Conservation (phyloP, 2,797 vertebrate species). For the Bufotes viridis region DNA sequence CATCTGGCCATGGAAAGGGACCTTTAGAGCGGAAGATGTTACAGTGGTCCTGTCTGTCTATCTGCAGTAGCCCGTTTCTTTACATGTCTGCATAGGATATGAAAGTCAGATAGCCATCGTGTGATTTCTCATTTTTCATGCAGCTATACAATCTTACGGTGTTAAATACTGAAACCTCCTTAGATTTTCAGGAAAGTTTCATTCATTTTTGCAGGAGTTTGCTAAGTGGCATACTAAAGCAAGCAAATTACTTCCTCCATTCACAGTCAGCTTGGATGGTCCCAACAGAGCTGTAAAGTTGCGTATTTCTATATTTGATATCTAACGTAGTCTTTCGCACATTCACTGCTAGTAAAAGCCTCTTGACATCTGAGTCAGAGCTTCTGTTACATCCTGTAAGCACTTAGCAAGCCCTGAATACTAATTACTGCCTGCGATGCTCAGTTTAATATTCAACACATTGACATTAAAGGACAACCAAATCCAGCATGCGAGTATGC, state of each 20-base stretch:
- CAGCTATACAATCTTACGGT: background rate
- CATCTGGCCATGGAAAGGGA: too few relatives aligned
- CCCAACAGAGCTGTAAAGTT: constrained; percentile 6
- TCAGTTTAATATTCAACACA: background rate
- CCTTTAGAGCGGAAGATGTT: too few relatives aligned
- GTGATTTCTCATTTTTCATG: background rate
- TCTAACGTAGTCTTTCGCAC: constrained; percentile 12
- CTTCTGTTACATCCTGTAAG: constrained; percentile 5
- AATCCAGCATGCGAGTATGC: background rate
- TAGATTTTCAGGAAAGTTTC: background rate
- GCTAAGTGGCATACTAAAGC: background rate
- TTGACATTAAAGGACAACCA: background rate
- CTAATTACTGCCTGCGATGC: constrained; percentile 33
- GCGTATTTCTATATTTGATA: constrained; percentile 14
- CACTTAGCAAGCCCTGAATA: constrained; percentile 4
- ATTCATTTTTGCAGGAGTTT: constrained; percentile 26
- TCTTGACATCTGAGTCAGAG: constrained; percentile 45
- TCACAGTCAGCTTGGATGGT: background rate
- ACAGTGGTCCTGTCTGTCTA: too few relatives aligned
- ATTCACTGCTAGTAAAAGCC: constrained; percentile 15
- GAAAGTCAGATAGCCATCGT: background rate
- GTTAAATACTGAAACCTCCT: background rate
- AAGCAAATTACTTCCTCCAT: constrained; percentile 9
- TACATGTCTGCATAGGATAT: too few relatives aligned
- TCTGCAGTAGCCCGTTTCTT: too few relatives aligned